Evolutionary conservation across 2,113 vertebrate genomes (phyloP).

Genomic region (Cyprinus carpio): DNA sequence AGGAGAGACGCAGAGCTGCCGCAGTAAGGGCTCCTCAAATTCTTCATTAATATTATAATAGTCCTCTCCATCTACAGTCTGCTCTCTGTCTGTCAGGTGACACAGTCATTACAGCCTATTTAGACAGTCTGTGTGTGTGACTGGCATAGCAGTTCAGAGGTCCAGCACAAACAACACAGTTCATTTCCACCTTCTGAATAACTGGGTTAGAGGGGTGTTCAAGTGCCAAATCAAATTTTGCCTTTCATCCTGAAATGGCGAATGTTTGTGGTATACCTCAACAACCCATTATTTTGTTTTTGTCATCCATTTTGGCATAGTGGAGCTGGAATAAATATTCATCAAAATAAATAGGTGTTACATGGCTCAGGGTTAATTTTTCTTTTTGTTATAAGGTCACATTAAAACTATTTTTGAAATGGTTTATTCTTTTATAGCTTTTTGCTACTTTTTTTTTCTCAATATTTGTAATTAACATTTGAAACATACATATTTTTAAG

Average conservation of each 20-base stretch:
- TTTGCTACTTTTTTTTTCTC: neutral
- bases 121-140: neutral
- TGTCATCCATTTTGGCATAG: neutral
- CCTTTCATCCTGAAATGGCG: slow-evolving; percentile 5
- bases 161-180: neutral
- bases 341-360: neutral
- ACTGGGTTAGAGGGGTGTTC: slow-evolving; percentile 2
- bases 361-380: neutral
- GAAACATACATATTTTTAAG: no score
- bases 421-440: neutral
- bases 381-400: neutral
- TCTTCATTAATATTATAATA: slow-evolving; percentile 28
- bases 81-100: slow-evolving; percentile 1
- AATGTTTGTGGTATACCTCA: neutral
- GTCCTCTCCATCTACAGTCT: slow-evolving; percentile 27
- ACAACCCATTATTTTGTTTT: neutral
- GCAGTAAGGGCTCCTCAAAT: slow-evolving; percentile 5
- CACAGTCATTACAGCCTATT: slow-evolving; percentile 12
- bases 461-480: no score
- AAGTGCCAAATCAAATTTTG: slow-evolving; percentile 4
- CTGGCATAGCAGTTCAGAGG: neutral
- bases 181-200: slow-evolving; percentile 23
- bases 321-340: neutral
- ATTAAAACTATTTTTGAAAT: neutral
- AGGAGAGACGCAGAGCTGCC: neutral